Percentiles rank a stretch among this genome's conserved stretches.
Conservation (phyloP, 2,888 invertebrate species). For the Drosophila nr. medialis region DNA sequence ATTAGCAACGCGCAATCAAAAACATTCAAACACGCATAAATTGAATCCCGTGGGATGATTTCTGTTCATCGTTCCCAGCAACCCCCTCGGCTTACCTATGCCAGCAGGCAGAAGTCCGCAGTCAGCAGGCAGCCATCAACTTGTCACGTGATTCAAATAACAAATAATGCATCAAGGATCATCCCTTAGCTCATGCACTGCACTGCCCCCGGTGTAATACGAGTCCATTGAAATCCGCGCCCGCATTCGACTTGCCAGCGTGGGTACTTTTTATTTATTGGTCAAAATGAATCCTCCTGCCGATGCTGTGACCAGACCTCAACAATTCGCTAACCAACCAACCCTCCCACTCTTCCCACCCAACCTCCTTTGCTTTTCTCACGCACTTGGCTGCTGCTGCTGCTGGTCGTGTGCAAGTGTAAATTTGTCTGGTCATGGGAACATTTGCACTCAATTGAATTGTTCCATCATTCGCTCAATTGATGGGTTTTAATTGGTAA, state of each 20-base stretch:
- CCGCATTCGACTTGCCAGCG: slow-evolving; percentile 47
- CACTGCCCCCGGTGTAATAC: slow-evolving; percentile 41
- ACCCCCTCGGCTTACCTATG: slow-evolving; percentile 28
- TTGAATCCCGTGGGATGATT: slow-evolving; percentile 83
- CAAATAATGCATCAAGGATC: slow-evolving; percentile 77
- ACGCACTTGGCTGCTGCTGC: slow-evolving; percentile 66
- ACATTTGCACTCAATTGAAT: slow-evolving; percentile 69
- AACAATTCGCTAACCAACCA: slow-evolving; percentile 18
- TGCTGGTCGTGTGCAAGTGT: slow-evolving; percentile 55
- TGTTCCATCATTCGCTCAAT: slow-evolving; percentile 57
- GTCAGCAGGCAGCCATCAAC: slow-evolving; percentile 56
- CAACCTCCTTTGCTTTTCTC: slow-evolving; percentile 44
- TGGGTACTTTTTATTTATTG: slow-evolving; percentile 55
- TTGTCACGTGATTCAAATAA: slow-evolving; percentile 83
- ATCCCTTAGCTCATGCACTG: slow-evolving; percentile 69
- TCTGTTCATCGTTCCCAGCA: slow-evolving; percentile 66
- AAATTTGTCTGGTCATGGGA: slow-evolving; percentile 76
- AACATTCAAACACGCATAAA: slow-evolving; percentile 83
- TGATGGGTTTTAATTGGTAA: slow-evolving; percentile 56
- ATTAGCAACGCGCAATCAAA: slow-evolving; percentile 81
- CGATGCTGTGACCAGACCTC: slow-evolving; percentile 1
- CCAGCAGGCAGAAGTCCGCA: background rate
- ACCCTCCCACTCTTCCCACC: slow-evolving; percentile 10
- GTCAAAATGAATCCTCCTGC: slow-evolving; percentile 36
- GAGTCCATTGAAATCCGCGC: slow-evolving; percentile 51